A percentile compares a stretch with the other conserved stretches of the same genome.
Evolutionary conservation across 2,113 vertebrate genomes (phyloP).

Genomic region (Cyphomyrus discorhynchus): DNA sequence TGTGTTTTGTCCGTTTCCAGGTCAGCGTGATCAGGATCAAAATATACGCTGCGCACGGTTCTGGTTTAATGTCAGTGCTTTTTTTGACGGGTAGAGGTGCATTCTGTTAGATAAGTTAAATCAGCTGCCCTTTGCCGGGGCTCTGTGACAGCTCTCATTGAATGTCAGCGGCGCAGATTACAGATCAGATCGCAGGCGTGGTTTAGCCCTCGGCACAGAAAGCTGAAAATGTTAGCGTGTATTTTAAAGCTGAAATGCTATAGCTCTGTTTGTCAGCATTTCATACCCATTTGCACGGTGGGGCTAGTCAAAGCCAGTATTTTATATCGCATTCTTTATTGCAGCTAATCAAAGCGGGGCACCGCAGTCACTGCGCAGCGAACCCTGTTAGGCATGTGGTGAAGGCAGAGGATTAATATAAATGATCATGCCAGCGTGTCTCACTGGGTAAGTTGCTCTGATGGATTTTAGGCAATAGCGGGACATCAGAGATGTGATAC

Average conservation of each 20-base stretch:
- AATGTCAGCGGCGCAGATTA: not conserved
- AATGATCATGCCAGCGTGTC: not conserved
- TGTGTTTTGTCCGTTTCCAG: not conserved
- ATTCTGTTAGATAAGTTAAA: not conserved
- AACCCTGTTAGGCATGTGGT: not conserved
- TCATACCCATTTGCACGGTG: not conserved
- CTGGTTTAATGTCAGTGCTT: not conserved
- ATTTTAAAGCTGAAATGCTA: not conserved
- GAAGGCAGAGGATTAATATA: not conserved
- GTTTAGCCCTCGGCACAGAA: not conserved
- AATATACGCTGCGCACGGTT: not conserved
- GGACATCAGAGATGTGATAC: not conserved
- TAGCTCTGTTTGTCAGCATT: not conserved
- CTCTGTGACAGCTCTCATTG: not conserved
- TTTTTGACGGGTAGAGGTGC: not conserved
- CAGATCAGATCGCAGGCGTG: not conserved
- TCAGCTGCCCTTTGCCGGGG: not conserved
- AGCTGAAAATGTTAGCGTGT: not conserved
- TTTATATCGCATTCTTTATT: slow-evolving; percentile 21
- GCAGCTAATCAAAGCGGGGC: not conserved
- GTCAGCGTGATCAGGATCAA: not conserved
- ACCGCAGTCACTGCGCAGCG: not conserved
- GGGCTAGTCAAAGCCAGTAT: not conserved
- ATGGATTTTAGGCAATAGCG: not conserved
- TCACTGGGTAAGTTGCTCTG: not conserved